Evolutionary conservation across 2,888 invertebrate genomes (phyloP).

Genomic region (Oegoconia quadripuncta): DNA sequence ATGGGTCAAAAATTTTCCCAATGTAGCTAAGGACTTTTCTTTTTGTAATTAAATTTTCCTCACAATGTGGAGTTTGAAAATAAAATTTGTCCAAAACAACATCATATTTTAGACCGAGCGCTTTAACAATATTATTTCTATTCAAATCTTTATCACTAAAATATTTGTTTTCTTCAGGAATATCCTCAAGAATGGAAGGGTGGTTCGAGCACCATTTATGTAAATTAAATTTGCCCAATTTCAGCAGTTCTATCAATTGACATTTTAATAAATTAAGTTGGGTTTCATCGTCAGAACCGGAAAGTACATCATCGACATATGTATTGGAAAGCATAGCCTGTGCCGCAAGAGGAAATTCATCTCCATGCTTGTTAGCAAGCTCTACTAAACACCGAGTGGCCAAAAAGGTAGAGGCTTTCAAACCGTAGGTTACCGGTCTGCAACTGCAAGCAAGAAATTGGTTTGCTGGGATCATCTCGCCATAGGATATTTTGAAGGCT

Average conservation of each 20-base stretch:
- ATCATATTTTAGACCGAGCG: constrained; percentile 13
- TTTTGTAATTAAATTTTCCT: constrained; percentile 12
- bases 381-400: constrained; percentile 12
- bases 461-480: constrained; percentile 11
- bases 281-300: not conserved
- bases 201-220: constrained; percentile 1
- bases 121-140: constrained; percentile 10
- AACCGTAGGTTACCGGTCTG: constrained; percentile 14
- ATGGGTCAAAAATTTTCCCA: constrained; percentile 17
- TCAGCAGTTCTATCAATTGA: not conserved
- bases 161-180: not conserved
- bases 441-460: constrained; percentile 8
- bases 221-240: not conserved
- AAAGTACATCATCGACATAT: constrained; percentile 6
- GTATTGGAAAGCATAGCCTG: constrained; percentile 8
- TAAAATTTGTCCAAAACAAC: constrained; percentile 5
- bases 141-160: constrained; percentile 4
- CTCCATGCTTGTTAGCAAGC: constrained; percentile 5
- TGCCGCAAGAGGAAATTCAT: constrained; percentile 13
- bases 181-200: not conserved
- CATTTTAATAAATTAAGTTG: not conserved
- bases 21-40: constrained; percentile 17
- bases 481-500: constrained; percentile 15
- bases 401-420: constrained; percentile 13
- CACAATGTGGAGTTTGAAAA: not conserved